A percentile compares a stretch with the other conserved stretches of the same genome.
These are phyloP conservation scores for Galerucella calmariensis DNA, from an alignment of 2,888 invertebrate species.

Conservation along the genomic window DNA sequence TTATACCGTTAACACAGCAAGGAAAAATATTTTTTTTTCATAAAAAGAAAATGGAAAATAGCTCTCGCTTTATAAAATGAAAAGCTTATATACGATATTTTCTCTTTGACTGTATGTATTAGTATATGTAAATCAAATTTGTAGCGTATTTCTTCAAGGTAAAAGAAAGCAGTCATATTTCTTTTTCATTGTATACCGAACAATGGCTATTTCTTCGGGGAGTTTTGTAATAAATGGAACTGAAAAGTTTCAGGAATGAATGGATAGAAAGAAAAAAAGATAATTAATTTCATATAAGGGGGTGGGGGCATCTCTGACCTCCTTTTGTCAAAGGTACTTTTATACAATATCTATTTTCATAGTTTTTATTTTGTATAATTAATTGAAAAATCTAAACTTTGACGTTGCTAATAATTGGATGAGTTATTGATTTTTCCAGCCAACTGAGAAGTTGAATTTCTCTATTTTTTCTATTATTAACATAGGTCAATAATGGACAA, in stretches of 20 bases:
- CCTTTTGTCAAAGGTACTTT: background rate
- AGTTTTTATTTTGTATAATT: no score
- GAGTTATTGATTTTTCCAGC: no score
- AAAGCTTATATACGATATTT: slow-evolving; percentile 38
- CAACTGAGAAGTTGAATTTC: no score
- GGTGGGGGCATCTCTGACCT: background rate
- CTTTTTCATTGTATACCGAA: slow-evolving; percentile 54
- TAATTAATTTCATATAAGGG: slow-evolving; percentile 40
- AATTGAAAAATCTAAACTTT: no score
- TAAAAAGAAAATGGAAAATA: slow-evolving; percentile 33
- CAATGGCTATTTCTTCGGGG: slow-evolving; percentile 51
- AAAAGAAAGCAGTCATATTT: slow-evolving; percentile 56
- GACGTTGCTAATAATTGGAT: no score
- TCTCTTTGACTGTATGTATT: slow-evolving; percentile 48
- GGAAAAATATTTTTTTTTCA: slow-evolving; percentile 14
- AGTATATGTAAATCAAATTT: slow-evolving; percentile 61
- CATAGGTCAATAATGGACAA: no score
- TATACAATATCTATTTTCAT: background rate
- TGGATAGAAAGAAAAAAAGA: slow-evolving; percentile 40
- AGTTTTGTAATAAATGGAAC: slow-evolving; percentile 45
- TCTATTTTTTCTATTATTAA: no score
- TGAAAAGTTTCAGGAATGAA: slow-evolving; percentile 39
- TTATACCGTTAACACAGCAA: slow-evolving; percentile 6
- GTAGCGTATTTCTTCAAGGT: slow-evolving; percentile 52
- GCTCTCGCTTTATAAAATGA: slow-evolving; percentile 30